Evolutionary conservation across 2,888 invertebrate genomes (phyloP), one percentile per base, ranked within the genome.

Genomic region (Dysmachus trigonus): DNA sequence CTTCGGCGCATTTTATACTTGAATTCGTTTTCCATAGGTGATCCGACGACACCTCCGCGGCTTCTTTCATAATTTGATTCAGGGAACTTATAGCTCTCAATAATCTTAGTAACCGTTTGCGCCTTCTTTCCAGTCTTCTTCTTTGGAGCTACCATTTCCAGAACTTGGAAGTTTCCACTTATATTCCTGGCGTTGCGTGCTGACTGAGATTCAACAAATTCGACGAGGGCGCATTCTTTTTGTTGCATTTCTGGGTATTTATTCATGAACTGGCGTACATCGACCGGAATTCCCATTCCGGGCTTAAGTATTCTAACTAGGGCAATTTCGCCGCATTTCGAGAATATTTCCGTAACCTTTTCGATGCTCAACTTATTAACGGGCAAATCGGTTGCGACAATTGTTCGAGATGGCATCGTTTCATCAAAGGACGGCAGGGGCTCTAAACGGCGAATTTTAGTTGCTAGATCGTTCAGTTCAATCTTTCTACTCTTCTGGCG

Each of bases 381-480:
- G 0, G 97, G 97, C 93, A 98, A 94, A 91, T 96, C 95, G 31
- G 97, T 95, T 1, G 96, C 98, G 47, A 98, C 96, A 27, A 98
- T 96, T 0, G 98, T 98, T 89, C 98, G 94, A 0, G 98, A 98
- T 0, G 98, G 97, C 79, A 97, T 96, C 0, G 98, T 97, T 92
- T 98, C 98, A 90, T 98, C 98, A 91, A 96, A 96, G 85, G 95
- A 95, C 2, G 98, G 98, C 88, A 98, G 92, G 0, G 98, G 95
- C 27, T 97, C 96, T 71, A 96, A 93, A 85, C 98, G 94, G 18
- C 98, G 93, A 77, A 99, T 93, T 91, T 98, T 99, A 0, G 98
- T 98, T 31, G 97, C 97, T 87, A 95, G 94, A 87, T 97, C 96
- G 91, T 98, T 98, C 81, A 99, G 96, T 92, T 98, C 96, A 88